Evolutionary conservation across 2,888 invertebrate genomes (phyloP), one percentile per base, ranked within the genome.

Genomic region (Habroteleia sp.): DNA sequence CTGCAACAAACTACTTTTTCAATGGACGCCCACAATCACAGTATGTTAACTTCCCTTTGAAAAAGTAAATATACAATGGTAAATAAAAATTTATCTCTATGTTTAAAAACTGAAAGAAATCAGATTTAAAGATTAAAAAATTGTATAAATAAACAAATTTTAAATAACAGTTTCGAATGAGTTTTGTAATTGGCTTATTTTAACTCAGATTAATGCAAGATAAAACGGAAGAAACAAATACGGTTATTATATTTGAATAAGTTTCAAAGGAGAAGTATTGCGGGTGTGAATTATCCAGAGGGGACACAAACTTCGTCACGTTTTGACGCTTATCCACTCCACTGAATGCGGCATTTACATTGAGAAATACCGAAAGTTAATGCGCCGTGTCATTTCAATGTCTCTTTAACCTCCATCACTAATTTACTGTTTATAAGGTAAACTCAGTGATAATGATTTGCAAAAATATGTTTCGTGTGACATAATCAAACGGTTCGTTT

Each of bases 341-440:
- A 77, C 68, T 77, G 80, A 80, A 69, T 80, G 77, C 79, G 66
- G 80, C 84, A 84, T 84, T 83, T 83, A 79, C 84, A 85, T 84
- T 78, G 80, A 77, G 80, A 84, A 83, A 82, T 81, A 83, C 77
- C 82, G 83, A 77, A 82, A 85, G 82, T 83, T 84, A 83, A 85
- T 81, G 79, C 81, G 76, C 75, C 82, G 80, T 81, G 85, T 84
- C 85, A 84, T 83, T 85, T 84, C 81, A 79, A 82, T 81, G 84
- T 85, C 85, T 83, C 81, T 82, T 84, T 83, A 84, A 79, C 80
- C 52, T 71, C 62, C 60, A 62, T 31, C 69, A 50, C 63, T 78
- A 73, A 78, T 69, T 74, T 63, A 11, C 41, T 56, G 66, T 71
- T 65, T 74, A 74, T 74, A 73, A 66, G 62, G 39, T 56, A 76